Evolutionary conservation across 2,888 invertebrate genomes (phyloP).

Genomic region (Brachylomia viminalis): DNA sequence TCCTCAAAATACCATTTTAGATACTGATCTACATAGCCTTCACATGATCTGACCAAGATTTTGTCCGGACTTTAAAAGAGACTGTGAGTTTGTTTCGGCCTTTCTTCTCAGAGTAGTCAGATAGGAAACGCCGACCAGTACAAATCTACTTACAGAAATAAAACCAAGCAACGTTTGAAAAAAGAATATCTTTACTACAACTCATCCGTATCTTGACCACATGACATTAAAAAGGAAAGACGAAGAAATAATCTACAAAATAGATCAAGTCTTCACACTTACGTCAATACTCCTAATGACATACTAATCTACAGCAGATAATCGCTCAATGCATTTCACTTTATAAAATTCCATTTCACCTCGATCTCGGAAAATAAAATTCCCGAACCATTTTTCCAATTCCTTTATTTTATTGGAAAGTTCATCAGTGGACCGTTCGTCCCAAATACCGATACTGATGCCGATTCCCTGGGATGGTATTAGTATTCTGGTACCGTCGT

Average conservation of each 20-base stretch:
- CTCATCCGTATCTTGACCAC: neutral
- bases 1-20: too few species aligned
- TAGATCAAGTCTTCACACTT: neutral
- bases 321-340: conserved; percentile 22
- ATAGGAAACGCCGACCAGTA: too few species aligned
- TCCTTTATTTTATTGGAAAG: conserved; percentile 48
- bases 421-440: conserved; percentile 53
- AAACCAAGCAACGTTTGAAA: too few species aligned
- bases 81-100: too few species aligned
- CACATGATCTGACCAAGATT: too few species aligned
- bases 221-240: neutral
- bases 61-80: too few species aligned
- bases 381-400: conserved; percentile 37
- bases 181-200: neutral
- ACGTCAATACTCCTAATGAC: neutral
- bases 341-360: conserved; percentile 43
- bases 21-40: too few species aligned
- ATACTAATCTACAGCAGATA: conserved; percentile 8
- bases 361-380: conserved; percentile 32
- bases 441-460: conserved; percentile 52
- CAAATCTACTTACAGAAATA: too few species aligned
- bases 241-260: neutral
- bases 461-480: conserved; percentile 30
- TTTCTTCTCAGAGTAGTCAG: too few species aligned
- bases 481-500: conserved; percentile 52